These are phyloP conservation scores for Patella caerulea DNA, from an alignment of 2,888 invertebrate species.

Conservation along the genomic window DNA sequence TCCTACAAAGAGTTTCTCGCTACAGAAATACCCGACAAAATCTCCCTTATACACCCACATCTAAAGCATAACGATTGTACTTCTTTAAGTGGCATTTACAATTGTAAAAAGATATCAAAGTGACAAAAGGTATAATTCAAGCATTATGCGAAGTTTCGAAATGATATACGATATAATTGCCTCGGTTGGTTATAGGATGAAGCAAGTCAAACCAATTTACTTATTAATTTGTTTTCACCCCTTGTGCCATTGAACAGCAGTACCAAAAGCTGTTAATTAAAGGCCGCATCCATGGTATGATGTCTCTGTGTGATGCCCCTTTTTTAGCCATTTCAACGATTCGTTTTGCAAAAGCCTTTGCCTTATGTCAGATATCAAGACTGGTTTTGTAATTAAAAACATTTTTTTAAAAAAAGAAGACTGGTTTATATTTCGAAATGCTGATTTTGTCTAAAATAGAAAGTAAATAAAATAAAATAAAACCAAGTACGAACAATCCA, in stretches of 20 bases:
- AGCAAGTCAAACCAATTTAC: constrained; percentile 4
- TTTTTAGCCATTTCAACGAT: background rate
- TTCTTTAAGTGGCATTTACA: too few relatives aligned
- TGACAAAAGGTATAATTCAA: too few relatives aligned
- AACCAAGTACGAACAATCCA: too few relatives aligned
- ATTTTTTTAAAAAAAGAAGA: too few relatives aligned
- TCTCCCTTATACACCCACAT: too few relatives aligned
- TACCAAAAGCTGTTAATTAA: background rate
- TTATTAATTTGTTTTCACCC: background rate
- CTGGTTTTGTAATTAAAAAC: background rate
- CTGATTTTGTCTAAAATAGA: background rate
- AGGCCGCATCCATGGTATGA: background rate
- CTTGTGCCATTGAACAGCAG: background rate
- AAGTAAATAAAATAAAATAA: too few relatives aligned
- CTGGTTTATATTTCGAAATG: background rate
- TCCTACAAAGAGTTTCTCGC: too few relatives aligned
- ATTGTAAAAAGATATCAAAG: too few relatives aligned
- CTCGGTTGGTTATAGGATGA: background rate
- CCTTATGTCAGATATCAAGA: background rate
- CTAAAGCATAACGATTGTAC: too few relatives aligned
- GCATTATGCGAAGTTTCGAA: background rate
- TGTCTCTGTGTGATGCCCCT: background rate
- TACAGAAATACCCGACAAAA: too few relatives aligned
- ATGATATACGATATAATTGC: background rate
- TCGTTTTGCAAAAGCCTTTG: background rate